Percentiles rank a stretch among this genome's conserved stretches.
Evolutionary conservation across 2,797 vertebrate species (phyloP).

Genomic region (Podarcis siculus): DNA sequence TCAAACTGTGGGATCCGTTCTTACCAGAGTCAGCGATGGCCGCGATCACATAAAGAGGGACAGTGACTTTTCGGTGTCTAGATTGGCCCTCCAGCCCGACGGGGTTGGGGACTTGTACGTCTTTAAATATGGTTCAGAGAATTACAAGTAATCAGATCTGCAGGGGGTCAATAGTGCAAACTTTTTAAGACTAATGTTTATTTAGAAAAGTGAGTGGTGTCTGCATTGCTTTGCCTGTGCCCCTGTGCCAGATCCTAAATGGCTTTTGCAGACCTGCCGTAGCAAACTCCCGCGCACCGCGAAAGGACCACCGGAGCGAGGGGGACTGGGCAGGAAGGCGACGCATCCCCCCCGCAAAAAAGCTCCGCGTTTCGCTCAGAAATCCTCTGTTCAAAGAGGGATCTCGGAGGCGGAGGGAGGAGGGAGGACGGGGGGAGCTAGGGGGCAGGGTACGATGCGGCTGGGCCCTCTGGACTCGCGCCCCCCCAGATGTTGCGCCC

Average conservation of each 20-base stretch:
- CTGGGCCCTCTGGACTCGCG: no score
- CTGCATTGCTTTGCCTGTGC: slow-evolving; percentile 87
- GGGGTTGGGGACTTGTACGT: slow-evolving; percentile 8
- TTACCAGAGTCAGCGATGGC: not conserved
- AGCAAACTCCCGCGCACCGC: slow-evolving; percentile 49
- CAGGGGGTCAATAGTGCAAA: slow-evolving; percentile 92
- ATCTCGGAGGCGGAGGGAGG: not conserved
- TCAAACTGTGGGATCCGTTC: no score
- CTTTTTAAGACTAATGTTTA: slow-evolving; percentile 99
- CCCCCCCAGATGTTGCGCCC: no score
- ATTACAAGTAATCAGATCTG: slow-evolving; percentile 90
- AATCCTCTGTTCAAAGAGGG: not conserved
- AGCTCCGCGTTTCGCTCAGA: not conserved
- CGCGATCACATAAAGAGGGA: not conserved
- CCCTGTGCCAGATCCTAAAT: slow-evolving; percentile 87
- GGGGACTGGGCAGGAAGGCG: not conserved
- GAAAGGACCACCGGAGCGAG: slow-evolving; percentile 52
- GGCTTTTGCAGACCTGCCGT: slow-evolving; percentile 87
- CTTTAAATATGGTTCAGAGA: slow-evolving; percentile 75
- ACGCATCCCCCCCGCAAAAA: not conserved
- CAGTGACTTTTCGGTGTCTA: not conserved
- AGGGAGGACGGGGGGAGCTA: not conserved
- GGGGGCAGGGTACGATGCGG: no score
- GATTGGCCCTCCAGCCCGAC: not conserved
- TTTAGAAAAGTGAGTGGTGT: slow-evolving; percentile 98